Evolutionary conservation across 2,888 invertebrate species (phyloP), one percentile per base, ranked within the genome.

Genomic region (Drosophila ustulata): DNA sequence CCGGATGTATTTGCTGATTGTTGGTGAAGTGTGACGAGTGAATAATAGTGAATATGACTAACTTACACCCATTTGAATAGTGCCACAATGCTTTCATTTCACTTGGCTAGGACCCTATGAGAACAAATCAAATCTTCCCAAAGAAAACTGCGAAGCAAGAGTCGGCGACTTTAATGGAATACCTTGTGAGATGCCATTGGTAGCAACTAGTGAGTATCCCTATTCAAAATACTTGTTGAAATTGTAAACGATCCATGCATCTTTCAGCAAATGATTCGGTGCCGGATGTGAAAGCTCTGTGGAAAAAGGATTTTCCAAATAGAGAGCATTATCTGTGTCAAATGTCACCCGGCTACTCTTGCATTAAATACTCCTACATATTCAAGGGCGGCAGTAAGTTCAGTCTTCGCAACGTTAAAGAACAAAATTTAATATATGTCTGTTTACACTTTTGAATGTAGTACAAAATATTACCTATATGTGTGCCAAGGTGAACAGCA

Each of bases 381-480:
- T 95, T 94, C 81, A 93, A 95, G 85, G 94, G 94, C n/a, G 91
- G 91, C 68, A 93, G 95, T 95, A 91, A 93, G 93, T 91, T 11
- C 4, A n/a, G 7, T 2, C 7, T 4, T 1, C 57, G 13, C 28
- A 28, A 5, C 3, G 1, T 2, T 30, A 6, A 5, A 5, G 1
- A 6, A 4, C 1, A 6, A 1, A 7, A 30, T 30, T 6, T 30
- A 4, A 28, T 5, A 28, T 4, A 28, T 30, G 1, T 23, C 6
- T 25, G 4, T 9, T 30, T 37, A 3, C 23, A 1, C 25, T 2
- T 1, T 70, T 71, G 13, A 5, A 18, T 80, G 34, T 90, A 96
- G 96, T 94, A 71, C 93, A 94, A 89, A 96, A 96, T 88, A 94
- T 95, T 2, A 96, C 95, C 0, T 94, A 95, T 80, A 94, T 95